phyloP scores from a whole-genome alignment of 2,888 invertebrate genomes.

The Apomyelois bistriatella region DNA sequence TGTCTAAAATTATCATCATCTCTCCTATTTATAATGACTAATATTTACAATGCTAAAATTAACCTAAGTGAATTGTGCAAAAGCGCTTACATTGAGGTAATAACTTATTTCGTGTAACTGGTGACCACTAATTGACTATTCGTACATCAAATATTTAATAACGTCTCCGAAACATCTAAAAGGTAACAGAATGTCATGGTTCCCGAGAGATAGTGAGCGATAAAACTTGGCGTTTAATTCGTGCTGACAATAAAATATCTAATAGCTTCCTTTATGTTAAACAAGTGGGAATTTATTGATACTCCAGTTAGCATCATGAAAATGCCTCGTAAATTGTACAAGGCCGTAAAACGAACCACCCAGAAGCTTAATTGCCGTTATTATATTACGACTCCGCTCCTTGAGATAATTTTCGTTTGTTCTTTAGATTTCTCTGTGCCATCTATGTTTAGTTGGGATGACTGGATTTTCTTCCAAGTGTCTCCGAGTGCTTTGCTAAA shows the following conservation, averaged over 20 bases:
- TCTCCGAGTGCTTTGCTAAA: slow-evolving; percentile 94
- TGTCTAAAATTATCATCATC: slow-evolving; percentile 14
- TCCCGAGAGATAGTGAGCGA: slow-evolving; percentile 26
- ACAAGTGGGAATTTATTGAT: slow-evolving; percentile 69
- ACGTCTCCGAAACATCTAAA: slow-evolving; percentile 42
- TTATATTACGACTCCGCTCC: slow-evolving; percentile 76
- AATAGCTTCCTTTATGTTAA: slow-evolving; percentile 56
- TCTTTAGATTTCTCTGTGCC: slow-evolving; percentile 58
- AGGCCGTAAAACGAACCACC: slow-evolving; percentile 57
- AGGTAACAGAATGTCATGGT: slow-evolving; percentile 75
- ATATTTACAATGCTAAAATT: slow-evolving; percentile 55
- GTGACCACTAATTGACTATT: slow-evolving; percentile 77
- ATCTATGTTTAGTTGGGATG: slow-evolving; percentile 67
- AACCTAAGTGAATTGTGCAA: slow-evolving; percentile 71
- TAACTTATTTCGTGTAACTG: slow-evolving; percentile 75
- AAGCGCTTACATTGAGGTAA: slow-evolving; percentile 77
- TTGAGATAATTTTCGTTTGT: slow-evolving; percentile 68
- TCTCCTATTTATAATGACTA: slow-evolving; percentile 32
- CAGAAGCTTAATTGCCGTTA: slow-evolving; percentile 36
- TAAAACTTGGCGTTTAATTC: slow-evolving; percentile 31
- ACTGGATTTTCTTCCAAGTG: slow-evolving; percentile 88
- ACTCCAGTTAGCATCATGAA: slow-evolving; percentile 57
- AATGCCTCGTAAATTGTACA: slow-evolving; percentile 62
- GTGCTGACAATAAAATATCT: slow-evolving; percentile 37
- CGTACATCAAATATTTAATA: slow-evolving; percentile 40